Evolutionary conservation across 2,888 invertebrate genomes (phyloP), one percentile per base, ranked within the genome.

Genomic region (Drosophila neutralis): DNA sequence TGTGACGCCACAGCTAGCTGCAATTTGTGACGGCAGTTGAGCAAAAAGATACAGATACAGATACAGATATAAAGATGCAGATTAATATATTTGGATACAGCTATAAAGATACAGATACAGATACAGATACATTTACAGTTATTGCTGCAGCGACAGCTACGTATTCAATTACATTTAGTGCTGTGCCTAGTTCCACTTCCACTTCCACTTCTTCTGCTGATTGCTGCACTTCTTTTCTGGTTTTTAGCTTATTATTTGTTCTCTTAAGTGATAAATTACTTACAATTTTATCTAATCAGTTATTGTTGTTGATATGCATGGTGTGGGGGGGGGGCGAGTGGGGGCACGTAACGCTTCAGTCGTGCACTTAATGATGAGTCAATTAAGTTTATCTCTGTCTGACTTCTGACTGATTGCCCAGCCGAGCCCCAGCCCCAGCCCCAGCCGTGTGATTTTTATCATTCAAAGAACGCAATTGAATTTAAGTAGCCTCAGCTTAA

Each of bases 351-450:
- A 69, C 60, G 70, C 63, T 56, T 70, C 59, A 33, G 54, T 53
- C 61, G 69, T 77, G 74, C 87, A 72, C 62, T 81, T 85, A 74
- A 87, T 78, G 78, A 85, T 82, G 75, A 78, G 69, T 87, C 86
- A 84, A 87, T 87, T 84, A 82, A 77, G 66, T 59, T 73, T 83
- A 78, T 75, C 81, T 83, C 53, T 35, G n/a, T 24, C n/a, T 48
- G 51, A 31, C 10, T 29, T 31, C 15, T 31, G 6, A 21, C 51
- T 60, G 69, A 61, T 69, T 69, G 59, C 58, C 49, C 10, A 24
- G 24, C 4, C n/a, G n/a, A n/a, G 38, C 38, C 3, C 3, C n/a
- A 40, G n/a, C 10, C 10, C n/a, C 27, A 59, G 54, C 27, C 24
- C n/a, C 27, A 59, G 54, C 38, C 27, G 53, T 54, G 11, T 48